Evolutionary conservation across 2,113 vertebrate species (phyloP).

Genomic region (Actenoides hombroni): DNA sequence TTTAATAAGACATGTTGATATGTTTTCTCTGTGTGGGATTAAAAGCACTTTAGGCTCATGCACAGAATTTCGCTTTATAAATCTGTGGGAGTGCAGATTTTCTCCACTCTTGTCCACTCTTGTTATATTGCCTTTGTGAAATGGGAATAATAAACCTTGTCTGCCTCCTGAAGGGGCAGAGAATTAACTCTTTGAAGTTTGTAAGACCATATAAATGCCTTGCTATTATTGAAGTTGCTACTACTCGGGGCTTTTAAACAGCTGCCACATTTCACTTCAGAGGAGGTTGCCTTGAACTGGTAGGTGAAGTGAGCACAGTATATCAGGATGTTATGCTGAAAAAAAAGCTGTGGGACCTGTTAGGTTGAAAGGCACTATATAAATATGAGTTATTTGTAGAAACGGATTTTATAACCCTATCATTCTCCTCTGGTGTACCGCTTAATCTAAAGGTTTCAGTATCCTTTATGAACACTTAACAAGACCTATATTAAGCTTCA

Average conservation of each 20-base stretch:
- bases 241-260: constrained; percentile 37
- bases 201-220: constrained; percentile 59
- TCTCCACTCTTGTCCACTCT: constrained; percentile 54
- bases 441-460: constrained; percentile 46
- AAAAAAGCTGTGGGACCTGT: neutral
- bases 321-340: constrained; percentile 10
- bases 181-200: constrained; percentile 68
- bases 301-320: constrained; percentile 21
- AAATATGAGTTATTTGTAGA: constrained; percentile 52
- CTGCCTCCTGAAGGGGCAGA: constrained; percentile 50
- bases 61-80: constrained; percentile 17
- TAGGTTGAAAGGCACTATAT: constrained; percentile 56
- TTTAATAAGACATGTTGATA: constrained; percentile 49
- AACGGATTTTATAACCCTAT: constrained; percentile 47
- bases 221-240: constrained; percentile 44
- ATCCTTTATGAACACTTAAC: constrained; percentile 37
- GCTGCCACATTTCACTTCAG: constrained; percentile 63
- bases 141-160: constrained; percentile 66
- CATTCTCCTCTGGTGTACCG: constrained; percentile 29
- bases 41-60: constrained; percentile 53
- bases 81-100: constrained; percentile 57
- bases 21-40: constrained; percentile 48
- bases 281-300: constrained; percentile 42
- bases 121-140: constrained; percentile 64
- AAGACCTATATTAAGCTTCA: constrained; percentile 31